Evolutionary conservation across 2,888 invertebrate genomes (phyloP), one percentile per base, ranked within the genome.

Genomic region (Elysia crispata): DNA sequence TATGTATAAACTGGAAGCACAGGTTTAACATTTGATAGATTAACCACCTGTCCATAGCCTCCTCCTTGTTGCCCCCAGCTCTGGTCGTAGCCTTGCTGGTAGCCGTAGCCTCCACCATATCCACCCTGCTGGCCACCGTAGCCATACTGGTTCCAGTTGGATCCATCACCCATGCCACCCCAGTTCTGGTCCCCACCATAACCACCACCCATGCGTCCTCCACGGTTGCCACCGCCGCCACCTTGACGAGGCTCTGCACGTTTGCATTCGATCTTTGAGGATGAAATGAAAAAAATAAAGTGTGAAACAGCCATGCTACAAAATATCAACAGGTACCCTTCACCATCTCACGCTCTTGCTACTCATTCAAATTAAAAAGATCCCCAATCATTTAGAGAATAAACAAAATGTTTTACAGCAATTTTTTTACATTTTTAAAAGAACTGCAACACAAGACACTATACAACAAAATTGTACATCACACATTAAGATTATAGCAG

Each of bases 181-280:
- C 79, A 79, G 28, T 54, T 66, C 33, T 79, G 79, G n/a, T 66
- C 78, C 18, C 73, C 73, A 75, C 60, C 60, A 62, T 60, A 60
- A 15, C 75, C 75, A 41, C 82, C 77, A 20, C 50, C 64, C 50
- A 62, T 66, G 20, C 49, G 62, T 1, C 66, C 57, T 23, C 82
- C 82, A 41, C 79, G 50, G 41, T 74, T 77, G 28, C 80, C 77
- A 62, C 80, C 80, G n/a, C 80, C 80, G 54, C 80, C 82, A 25
- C 80, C 78, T 15, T 80, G 80, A 5, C 82, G 80, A n/a, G 82
- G 82, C 49, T 82, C 82, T 41, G 82, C 82, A 28, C 80, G 60
- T 76, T 82, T 82, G 80, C 82, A 82, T 49, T 82, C 82, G 78
- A 82, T 73, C 82, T 82, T 70, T 72, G 28, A 49, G n/a, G 25